phyloP scores from a whole-genome alignment of 1,140 invertebrate genomes.

The Conus betulinus region DNA sequence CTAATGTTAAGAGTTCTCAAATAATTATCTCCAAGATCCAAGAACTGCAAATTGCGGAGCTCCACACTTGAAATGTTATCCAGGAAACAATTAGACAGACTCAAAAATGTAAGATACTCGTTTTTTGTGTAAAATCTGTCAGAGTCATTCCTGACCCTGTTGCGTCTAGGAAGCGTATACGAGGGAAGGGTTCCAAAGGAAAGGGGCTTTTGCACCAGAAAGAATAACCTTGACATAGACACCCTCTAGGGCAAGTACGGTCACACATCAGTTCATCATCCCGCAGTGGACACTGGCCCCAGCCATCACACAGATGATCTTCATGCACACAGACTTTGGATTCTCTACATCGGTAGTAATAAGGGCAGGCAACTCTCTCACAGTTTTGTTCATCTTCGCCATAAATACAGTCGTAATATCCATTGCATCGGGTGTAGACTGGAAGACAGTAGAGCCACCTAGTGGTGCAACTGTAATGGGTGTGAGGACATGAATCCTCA shows the following conservation, averaged over 20 bases:
- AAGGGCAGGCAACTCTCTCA: conserved; percentile 28
- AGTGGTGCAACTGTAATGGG: background rate
- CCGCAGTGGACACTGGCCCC: conserved; percentile 35
- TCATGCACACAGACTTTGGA: conserved; percentile 31
- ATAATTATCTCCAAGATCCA: no score
- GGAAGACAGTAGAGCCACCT: background rate
- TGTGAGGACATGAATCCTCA: background rate
- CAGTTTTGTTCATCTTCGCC: background rate
- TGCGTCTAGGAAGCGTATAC: conserved; percentile 10
- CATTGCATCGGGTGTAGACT: conserved; percentile 2
- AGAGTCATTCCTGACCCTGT: background rate
- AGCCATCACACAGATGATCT: conserved; percentile 20
- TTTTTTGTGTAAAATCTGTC: background rate
- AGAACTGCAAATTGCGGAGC: no score
- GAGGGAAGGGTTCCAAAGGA: background rate
- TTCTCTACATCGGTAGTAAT: conserved; percentile 25
- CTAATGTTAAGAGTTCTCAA: no score
- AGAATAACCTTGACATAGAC: conserved; percentile 24
- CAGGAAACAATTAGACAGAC: conserved; percentile 3
- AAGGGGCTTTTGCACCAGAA: background rate
- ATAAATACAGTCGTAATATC: conserved; percentile 17
- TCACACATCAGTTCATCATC: conserved; percentile 43
- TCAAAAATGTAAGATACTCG: conserved; percentile 15
- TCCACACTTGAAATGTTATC: background rate
- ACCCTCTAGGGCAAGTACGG: conserved; percentile 42